Evolutionary conservation across 2,888 invertebrate genomes (phyloP).

Genomic region (Caenorhabditis becei): DNA sequence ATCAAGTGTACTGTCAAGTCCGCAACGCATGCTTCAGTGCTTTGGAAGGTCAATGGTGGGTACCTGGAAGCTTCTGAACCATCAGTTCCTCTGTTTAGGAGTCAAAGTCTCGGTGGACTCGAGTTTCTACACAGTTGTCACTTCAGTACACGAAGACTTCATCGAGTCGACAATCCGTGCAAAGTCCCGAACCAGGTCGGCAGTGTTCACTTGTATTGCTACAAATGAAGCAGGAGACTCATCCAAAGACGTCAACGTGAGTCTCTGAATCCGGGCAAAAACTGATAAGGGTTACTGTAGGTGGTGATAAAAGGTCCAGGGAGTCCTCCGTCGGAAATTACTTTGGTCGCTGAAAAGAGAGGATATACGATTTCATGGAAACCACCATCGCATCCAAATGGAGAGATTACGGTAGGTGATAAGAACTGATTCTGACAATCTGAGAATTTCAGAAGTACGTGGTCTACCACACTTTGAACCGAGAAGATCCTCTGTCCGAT

Average conservation of each 20-base stretch:
- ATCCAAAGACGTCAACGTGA: constrained; percentile 58
- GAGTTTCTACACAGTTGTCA: constrained; percentile 66
- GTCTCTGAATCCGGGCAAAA: constrained; percentile 14
- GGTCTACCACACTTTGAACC: constrained; percentile 67
- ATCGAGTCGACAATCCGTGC: constrained; percentile 62
- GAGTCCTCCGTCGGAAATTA: constrained; percentile 69
- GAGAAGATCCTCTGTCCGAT: constrained; percentile 68
- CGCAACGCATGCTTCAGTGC: constrained; percentile 43
- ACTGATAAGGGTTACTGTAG: background rate
- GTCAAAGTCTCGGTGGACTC: constrained; percentile 63
- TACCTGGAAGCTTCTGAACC: too few relatives aligned
- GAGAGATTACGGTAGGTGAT: constrained; percentile 65
- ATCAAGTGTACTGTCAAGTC: constrained; percentile 63
- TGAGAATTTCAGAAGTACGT: constrained; percentile 65
- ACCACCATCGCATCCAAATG: constrained; percentile 71
- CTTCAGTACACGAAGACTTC: constrained; percentile 60
- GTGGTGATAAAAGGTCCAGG: constrained; percentile 67
- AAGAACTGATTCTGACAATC: background rate
- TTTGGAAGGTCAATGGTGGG: constrained; percentile 62
- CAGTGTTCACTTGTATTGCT: constrained; percentile 67
- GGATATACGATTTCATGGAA: constrained; percentile 69
- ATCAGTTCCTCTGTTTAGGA: too few relatives aligned
- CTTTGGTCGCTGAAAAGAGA: constrained; percentile 59
- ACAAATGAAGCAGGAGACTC: constrained; percentile 68
- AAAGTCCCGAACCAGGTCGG: constrained; percentile 70